phyloP scores from a whole-genome alignment of 23 tunicate genomes.

The Botrylloides violaceus region DNA sequence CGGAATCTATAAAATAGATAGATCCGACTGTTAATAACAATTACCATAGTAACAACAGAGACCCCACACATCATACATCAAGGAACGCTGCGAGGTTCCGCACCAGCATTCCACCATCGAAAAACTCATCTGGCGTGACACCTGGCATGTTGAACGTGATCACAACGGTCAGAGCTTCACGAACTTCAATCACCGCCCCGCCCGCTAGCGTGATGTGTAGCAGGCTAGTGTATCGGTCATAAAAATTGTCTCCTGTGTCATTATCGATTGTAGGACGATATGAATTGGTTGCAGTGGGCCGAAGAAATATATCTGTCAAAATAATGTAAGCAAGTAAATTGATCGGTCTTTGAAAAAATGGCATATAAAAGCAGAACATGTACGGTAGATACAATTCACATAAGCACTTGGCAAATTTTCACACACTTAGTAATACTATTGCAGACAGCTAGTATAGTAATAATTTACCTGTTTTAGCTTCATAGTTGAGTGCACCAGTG shows the following conservation, averaged over 20 bases:
- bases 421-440: too few relatives aligned
- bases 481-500: not conserved
- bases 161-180: slow-evolving; percentile 27
- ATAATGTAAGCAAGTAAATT: too few relatives aligned
- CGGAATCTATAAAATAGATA: slow-evolving; percentile 3
- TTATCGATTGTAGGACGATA: not conserved
- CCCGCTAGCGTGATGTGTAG: slow-evolving; percentile 7
- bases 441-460: too few relatives aligned
- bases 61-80: slow-evolving; percentile 18
- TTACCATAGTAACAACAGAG: too few relatives aligned
- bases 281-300: not conserved
- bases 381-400: too few relatives aligned
- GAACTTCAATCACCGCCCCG: not conserved
- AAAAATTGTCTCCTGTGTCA: slow-evolving; percentile 8
- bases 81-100: slow-evolving; percentile 36
- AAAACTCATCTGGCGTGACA: slow-evolving; percentile 42
- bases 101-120: slow-evolving; percentile 31
- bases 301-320: too few relatives aligned
- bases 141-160: slow-evolving; percentile 40
- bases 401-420: too few relatives aligned
- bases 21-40: too few relatives aligned
- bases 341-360: too few relatives aligned
- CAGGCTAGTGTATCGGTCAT: not conserved
- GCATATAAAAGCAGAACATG: too few relatives aligned
- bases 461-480: too few relatives aligned